Evolutionary conservation across 2,797 vertebrate species (phyloP), one percentile per base, ranked within the genome.

Genomic region (Squalus acanthias): DNA sequence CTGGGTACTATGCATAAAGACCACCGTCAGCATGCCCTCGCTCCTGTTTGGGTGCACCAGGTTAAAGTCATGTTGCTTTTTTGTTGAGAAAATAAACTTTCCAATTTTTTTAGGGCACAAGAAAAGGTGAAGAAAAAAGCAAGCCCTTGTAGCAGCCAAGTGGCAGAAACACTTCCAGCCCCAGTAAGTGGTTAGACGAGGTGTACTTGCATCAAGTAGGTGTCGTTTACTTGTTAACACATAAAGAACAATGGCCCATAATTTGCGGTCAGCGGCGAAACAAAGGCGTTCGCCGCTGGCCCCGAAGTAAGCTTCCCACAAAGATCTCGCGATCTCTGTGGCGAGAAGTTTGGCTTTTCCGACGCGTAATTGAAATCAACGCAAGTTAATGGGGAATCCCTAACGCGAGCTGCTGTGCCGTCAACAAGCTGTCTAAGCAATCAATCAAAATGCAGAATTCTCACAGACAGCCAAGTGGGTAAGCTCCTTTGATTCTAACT

Each of bases 111-210:
- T 96, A 97, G 97, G 94, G 96, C 96, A 96, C 96, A 96, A 96
- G 97, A 97, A 97, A 97, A 97, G 96, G 96, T 96, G 33, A 97
- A 97, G 97, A 97, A 97, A 96, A 97, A 97, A 96, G 96, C 85
- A 10, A 97, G 97, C 96, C 96, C 97, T 96, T 97, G 97, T 97
- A 97, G n/a, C 97, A 97, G 82, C 15, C 96, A 96, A 74, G 96
- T 76, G 65, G 96, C 96, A 97, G 97, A 97, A 96, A 96, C 92
- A 96, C 70, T 82, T 85, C 88, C 96, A 89, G 95, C 26, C 96
- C 97, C 97, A 97, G 97, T 98, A 97, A 97, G 97, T 95, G 63
- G 96, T 96, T 96, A 87, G 97, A 96, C 53, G 96, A 96, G 24
- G 96, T 72, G 10, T 96, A 15, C 70, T 96, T 91, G 70, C 67